Evolutionary conservation across 2,888 invertebrate species (phyloP).

Genomic region (Poecilus cupreus): DNA sequence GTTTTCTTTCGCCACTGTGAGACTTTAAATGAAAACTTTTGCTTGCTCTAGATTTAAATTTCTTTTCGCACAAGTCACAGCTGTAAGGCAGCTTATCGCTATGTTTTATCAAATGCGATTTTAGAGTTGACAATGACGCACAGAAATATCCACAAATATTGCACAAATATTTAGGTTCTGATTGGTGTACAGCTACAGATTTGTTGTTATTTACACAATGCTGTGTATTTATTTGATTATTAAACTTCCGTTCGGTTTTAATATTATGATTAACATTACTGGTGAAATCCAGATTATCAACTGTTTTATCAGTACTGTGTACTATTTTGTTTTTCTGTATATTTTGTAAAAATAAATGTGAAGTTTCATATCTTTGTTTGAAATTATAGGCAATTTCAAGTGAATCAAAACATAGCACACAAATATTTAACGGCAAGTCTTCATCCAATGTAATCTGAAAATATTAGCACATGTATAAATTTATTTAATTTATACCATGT

Average conservation of each 20-base stretch:
- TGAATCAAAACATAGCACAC: not conserved
- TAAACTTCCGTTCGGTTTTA: not conserved
- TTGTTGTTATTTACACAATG: constrained; percentile 8
- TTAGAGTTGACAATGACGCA: constrained; percentile 7
- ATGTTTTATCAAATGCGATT: constrained; percentile 22
- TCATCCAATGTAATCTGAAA: constrained; percentile 11
- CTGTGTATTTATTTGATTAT: not conserved
- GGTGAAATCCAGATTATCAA: not conserved
- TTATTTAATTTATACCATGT: not conserved
- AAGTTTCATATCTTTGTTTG: constrained; percentile 6
- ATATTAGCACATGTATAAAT: not conserved
- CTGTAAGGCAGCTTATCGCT: not conserved
- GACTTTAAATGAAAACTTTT: constrained; percentile 6
- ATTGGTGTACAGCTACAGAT: not conserved
- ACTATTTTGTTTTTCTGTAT: not conserved
- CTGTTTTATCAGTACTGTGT: not conserved
- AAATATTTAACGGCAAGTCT: constrained; percentile 5
- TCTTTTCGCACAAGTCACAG: constrained; percentile 24
- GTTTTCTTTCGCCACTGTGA: not conserved
- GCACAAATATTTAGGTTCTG: constrained; percentile 35
- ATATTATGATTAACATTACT: not conserved
- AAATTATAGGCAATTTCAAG: constrained; percentile 13
- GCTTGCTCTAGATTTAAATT: constrained; percentile 14
- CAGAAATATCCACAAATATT: not conserved
- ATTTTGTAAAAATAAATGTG: constrained; percentile 5